Base-by-base conservation (phyloP, 2,888 invertebrate species). In the Antheraea yamamai region DNA sequence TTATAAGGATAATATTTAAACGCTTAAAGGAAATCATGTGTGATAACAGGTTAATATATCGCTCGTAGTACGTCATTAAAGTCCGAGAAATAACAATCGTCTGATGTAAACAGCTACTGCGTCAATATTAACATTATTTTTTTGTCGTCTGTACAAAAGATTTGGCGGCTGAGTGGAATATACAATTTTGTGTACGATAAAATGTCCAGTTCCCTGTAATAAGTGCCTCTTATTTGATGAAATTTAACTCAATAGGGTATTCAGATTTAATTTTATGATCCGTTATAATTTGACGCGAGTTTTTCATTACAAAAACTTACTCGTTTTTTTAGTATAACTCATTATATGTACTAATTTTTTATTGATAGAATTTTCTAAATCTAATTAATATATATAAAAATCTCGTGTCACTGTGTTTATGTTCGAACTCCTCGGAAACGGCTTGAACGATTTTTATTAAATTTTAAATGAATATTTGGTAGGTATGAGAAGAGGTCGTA, bases 181-280 rank as follows among this genome's bases (percentile, higher is more conserved):
- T 78, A 78, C 73, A 78, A 78, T 79, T 89, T 89, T 88, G 89
- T 89, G 86, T 82, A 78, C 72, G 77, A 84, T 88, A 87, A 89
- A 89, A 90, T 88, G 87, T 83, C 87, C 83, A 87, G 87, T 85
- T 86, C 78, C 70, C 12, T 47, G 55, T 71, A 55, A 71, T 39
- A 74, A 76, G 68, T 26, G 14, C 18, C 10, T 70, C 12, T n/a
- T 72, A 61, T 66, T 74, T 78, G 66, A 52, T 72, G 73, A 76
- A 75, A 70, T 70, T 68, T 74, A 72, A 39, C 26, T n/a, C 23
- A n/a, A 23, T 61, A 61, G 26, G 26, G 64, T 64, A 14, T 64
- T 14, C 0, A 12, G n/a, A 23, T 61, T 61, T 61, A 2, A 26
- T 61, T 61, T 6, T 66, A 66, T 4, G 16, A 26, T 14, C 12